Evolutionary conservation across 2,888 invertebrate genomes (phyloP), one percentile per base, ranked within the genome.

Genomic region (Rotaria magnacalcarata): DNA sequence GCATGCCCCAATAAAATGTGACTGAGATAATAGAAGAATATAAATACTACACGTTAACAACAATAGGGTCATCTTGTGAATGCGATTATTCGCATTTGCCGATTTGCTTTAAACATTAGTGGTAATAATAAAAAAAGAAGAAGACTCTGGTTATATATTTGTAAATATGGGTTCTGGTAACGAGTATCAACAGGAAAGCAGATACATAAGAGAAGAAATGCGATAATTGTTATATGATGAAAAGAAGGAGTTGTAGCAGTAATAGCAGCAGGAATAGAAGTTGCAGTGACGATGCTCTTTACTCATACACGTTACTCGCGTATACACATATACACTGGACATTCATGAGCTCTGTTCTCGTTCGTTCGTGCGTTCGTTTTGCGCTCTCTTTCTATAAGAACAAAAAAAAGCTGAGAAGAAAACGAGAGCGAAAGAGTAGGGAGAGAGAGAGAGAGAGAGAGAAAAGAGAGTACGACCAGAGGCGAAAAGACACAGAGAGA

Each of bases 321-420:
- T 60, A 60, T 60, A 60, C n/a, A 58, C 58, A 60, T 27, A 60
- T 60, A 60, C 58, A 27, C 58, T 60, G 58, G 58, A 60, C 58
- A 60, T 60, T 60, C 58, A 60, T n/a, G n/a, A 60, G 27, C 27
- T 60, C 58, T 60, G n/a, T 60, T 60, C n/a, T 58, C 58, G 58
- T 58, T 60, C 10, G 58, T 60, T 60, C 27, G 58, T 60, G n/a
- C 58, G 58, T 60, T 60, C 58, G 58, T 60, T 60, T n/a, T 60
- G 27, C n/a, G 24, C 58, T 60, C 58, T 60, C 58, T 60, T 60
- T 60, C 84, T 50, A 34, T 67, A 86, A 86, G 74, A 86, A 84
- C 84, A 86, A 34, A 67, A 60, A 86, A 86, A 86, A 54, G n/a
- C 52, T 27, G 52, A 86, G 52, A 86, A 86, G 50, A 85, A 85